phyloP scores from a whole-genome alignment of 2,888 invertebrate genomes.

The Apamea sordens region DNA sequence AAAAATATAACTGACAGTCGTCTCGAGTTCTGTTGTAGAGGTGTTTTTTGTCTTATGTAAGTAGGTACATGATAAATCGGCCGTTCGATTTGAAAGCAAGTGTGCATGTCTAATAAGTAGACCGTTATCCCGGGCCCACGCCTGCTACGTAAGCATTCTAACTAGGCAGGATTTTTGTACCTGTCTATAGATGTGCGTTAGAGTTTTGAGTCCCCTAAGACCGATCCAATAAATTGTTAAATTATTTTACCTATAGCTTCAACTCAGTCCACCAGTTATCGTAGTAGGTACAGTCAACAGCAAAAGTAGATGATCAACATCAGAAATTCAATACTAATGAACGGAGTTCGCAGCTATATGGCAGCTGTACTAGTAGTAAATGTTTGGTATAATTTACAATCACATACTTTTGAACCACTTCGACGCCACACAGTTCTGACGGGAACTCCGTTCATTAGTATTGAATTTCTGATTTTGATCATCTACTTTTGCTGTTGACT shows the following conservation, averaged over 20 bases:
- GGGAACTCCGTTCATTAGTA: no score
- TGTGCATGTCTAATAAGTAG: slow-evolving; percentile 75
- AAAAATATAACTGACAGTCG: slow-evolving; percentile 71
- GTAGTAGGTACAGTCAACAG: no score
- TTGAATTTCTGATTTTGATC: no score
- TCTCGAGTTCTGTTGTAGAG: slow-evolving; percentile 62
- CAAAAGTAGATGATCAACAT: no score
- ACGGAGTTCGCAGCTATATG: no score
- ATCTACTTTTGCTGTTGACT: no score
- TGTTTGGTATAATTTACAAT: no score
- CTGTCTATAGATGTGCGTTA: not conserved
- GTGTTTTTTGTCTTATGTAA: slow-evolving; percentile 64
- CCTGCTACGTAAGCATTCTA: slow-evolving; percentile 77
- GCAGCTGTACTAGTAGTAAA: no score
- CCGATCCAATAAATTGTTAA: not conserved
- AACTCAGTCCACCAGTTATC: not conserved
- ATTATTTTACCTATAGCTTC: not conserved
- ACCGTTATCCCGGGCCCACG: slow-evolving; percentile 83
- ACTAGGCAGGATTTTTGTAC: slow-evolving; percentile 71
- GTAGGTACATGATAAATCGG: slow-evolving; percentile 77
- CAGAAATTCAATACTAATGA: no score
- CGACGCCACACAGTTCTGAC: no score
- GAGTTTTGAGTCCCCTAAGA: not conserved
- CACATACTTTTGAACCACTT: no score
- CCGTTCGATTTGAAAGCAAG: slow-evolving; percentile 74